Conservation (phyloP, 53 echinoderm and acorn worm genomes). For the Antedon mediterranea region DNA sequence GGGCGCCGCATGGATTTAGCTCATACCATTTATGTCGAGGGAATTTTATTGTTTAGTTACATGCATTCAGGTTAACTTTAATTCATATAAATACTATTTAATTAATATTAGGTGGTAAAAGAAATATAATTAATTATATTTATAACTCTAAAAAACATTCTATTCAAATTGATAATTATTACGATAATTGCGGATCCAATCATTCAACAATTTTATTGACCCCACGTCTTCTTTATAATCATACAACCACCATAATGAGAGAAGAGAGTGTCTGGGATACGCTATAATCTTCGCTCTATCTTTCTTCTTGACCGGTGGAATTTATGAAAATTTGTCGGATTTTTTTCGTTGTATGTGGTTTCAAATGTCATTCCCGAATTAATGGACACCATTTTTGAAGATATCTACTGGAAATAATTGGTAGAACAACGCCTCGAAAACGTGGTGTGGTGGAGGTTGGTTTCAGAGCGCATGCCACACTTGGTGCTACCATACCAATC, state of each 20-base stretch:
- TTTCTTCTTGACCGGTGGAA: slow-evolving; percentile 1
- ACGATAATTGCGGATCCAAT: neutral
- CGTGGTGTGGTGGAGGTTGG: neutral
- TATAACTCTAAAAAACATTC: neutral
- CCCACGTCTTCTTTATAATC: neutral
- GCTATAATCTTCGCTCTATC: neutral
- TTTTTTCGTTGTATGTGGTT: neutral
- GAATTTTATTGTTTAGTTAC: neutral
- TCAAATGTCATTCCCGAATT: neutral
- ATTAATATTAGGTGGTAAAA: no score
- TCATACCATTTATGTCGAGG: neutral
- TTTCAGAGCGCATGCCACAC: slow-evolving; percentile 1
- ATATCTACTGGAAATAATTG: neutral
- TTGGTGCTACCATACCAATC: neutral
- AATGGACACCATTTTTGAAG: neutral
- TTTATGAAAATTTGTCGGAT: neutral
- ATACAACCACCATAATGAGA: neutral
- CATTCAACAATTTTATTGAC: neutral
- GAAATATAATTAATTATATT: neutral
- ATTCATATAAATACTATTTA: no score
- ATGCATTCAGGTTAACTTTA: neutral
- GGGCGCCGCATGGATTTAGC: neutral
- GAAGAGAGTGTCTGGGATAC: neutral
- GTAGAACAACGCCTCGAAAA: slow-evolving; percentile 1
- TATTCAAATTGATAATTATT: neutral